Conservation (phyloP, 2,113 vertebrate genomes). For the Mustela nigripes region DNA sequence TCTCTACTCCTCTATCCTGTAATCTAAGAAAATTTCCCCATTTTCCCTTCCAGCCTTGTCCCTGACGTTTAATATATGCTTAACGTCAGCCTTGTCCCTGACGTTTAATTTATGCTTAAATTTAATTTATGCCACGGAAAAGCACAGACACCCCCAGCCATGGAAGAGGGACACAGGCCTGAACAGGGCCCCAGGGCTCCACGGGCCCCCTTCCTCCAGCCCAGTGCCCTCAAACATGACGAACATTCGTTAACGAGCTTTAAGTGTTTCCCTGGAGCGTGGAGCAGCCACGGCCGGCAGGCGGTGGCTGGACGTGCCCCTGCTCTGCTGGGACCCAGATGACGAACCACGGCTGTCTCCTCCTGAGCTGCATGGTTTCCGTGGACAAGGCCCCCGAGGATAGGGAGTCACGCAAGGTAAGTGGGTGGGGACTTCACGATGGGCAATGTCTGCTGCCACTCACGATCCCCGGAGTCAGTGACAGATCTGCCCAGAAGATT, state of each 20-base stretch:
- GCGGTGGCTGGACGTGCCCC: not conserved
- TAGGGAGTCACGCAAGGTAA: not conserved
- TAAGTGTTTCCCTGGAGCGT: not conserved
- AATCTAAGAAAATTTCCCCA: not conserved
- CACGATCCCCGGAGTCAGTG: not conserved
- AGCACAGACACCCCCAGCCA: not conserved
- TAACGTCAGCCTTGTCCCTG: not conserved
- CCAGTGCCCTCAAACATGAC: accelerated
- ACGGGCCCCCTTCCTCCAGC: accelerated
- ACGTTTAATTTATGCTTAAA: not conserved
- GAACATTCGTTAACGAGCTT: accelerated
- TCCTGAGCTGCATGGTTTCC: not conserved
- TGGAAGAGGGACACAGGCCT: not conserved
- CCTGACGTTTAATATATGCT: not conserved
- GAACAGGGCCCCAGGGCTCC: not conserved
- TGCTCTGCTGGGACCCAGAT: accelerated
- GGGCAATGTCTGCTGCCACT: not conserved
- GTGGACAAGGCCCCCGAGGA: not conserved
- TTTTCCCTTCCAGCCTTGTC: not conserved
- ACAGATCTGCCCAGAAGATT: not conserved
- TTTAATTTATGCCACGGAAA: not conserved
- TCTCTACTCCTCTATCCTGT: not conserved
- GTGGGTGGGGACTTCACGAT: not conserved
- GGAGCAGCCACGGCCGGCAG: not conserved
- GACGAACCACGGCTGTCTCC: not conserved